Evolutionary conservation across 2,113 vertebrate genomes (phyloP).

Genomic region (Ceyx margarethae): DNA sequence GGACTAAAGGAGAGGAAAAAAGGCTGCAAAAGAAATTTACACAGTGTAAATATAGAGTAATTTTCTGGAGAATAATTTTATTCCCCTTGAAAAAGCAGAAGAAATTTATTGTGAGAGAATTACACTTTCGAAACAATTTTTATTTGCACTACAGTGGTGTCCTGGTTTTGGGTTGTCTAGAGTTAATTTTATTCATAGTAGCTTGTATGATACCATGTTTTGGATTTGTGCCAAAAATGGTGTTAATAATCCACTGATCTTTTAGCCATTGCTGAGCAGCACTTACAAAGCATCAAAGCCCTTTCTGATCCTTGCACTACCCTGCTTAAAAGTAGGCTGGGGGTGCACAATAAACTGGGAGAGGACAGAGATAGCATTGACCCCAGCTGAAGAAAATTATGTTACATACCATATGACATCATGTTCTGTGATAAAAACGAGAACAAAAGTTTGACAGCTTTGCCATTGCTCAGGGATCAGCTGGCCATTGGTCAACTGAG

Average conservation of each 20-base stretch:
- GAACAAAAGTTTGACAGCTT: too few relatives aligned
- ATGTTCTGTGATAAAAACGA: too few relatives aligned
- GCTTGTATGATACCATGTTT: neutral
- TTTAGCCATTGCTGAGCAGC: neutral
- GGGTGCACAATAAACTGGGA: neutral
- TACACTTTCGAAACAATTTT: neutral
- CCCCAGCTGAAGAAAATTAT: neutral
- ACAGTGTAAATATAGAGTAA: neutral
- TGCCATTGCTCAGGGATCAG: too few relatives aligned
- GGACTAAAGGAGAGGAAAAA: neutral
- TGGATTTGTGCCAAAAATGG: neutral
- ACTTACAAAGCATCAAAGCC: neutral
- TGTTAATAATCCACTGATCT: neutral
- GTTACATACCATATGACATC: neutral
- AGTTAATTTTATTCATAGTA: neutral
- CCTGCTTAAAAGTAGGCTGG: accelerated
- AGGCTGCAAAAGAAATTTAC: neutral
- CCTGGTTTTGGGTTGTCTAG: neutral
- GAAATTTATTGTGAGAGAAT: neutral
- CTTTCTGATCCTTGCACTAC: neutral
- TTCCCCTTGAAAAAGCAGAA: neutral
- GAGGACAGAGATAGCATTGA: neutral
- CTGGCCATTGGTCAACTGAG: accelerated
- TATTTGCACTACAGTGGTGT: neutral
- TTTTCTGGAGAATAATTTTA: neutral